These are phyloP conservation scores for Trachelipus rathkii DNA, from an alignment of 1,140 invertebrate genomes.

Conservation along the genomic window DNA sequence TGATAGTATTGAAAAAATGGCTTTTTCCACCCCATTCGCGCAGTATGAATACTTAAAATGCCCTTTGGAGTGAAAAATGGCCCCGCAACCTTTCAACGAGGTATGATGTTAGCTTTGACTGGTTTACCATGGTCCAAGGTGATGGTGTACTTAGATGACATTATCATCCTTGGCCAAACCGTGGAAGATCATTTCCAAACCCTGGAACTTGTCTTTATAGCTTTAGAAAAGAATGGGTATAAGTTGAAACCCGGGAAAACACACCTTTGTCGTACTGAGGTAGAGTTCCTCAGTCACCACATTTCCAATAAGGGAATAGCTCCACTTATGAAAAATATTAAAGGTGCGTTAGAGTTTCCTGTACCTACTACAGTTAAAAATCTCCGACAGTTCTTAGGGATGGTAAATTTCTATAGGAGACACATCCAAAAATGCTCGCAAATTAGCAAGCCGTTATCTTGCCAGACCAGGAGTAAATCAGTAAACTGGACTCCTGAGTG, in stretches of 20 bases:
- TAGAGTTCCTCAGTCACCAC: not conserved
- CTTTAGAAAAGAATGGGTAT: not conserved
- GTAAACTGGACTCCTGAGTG: too few relatives aligned
- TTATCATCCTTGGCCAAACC: not conserved
- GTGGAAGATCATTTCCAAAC: not conserved
- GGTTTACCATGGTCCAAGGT: not conserved
- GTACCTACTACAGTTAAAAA: too few relatives aligned
- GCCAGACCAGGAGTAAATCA: too few relatives aligned
- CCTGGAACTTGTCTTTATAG: not conserved
- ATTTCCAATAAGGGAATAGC: too few relatives aligned
- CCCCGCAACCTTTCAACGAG: not conserved
- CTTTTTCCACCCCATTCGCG: not conserved
- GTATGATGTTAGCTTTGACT: not conserved
- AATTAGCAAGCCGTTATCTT: too few relatives aligned
- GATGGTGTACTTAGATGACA: conserved; percentile 11
- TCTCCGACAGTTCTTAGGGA: too few relatives aligned
- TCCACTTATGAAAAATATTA: too few relatives aligned
- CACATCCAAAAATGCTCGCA: too few relatives aligned
- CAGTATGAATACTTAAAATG: not conserved
- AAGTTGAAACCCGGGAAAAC: conserved; percentile 2
- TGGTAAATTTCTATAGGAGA: too few relatives aligned
- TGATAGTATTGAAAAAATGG: not conserved
- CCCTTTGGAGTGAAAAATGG: not conserved
- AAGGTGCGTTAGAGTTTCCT: too few relatives aligned
- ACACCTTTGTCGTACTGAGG: not conserved